Evolutionary conservation across 2,888 invertebrate genomes (phyloP).

Genomic region (Drosophila ochracea): DNA sequence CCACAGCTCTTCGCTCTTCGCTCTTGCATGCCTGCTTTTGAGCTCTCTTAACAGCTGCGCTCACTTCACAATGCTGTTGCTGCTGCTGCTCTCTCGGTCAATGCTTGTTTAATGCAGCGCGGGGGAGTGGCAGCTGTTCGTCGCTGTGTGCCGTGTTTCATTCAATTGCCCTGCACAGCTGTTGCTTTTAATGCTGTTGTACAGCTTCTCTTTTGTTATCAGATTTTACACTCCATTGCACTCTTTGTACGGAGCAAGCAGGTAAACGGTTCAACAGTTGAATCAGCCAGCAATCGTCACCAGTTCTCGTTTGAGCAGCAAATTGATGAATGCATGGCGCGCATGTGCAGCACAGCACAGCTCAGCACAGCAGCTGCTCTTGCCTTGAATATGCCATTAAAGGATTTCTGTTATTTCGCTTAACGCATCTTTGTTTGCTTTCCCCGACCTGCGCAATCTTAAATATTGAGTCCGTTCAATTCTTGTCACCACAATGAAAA

Average conservation of each 20-base stretch:
- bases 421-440: conserved; percentile 48
- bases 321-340: conserved; percentile 29
- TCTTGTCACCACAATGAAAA: conserved; percentile 1
- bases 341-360: conserved; percentile 56
- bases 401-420: conserved; percentile 27
- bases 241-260: conserved; percentile 47
- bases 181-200: conserved; percentile 33
- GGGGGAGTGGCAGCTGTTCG: conserved; percentile 35
- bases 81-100: conserved; percentile 3
- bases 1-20: conserved; percentile 17
- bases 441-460: conserved; percentile 57
- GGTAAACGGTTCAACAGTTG: conserved; percentile 62
- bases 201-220: conserved; percentile 65
- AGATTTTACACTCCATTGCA: conserved; percentile 60
- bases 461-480: conserved; percentile 7
- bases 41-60: conserved; percentile 2
- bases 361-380: conserved; percentile 57
- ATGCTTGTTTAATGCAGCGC: conserved; percentile 10
- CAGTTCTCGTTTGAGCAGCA: neutral
- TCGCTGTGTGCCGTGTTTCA: conserved; percentile 33
- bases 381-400: conserved; percentile 31
- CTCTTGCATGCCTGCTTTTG: conserved; percentile 7
- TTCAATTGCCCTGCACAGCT: conserved; percentile 49
- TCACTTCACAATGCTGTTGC: conserved; percentile 11
- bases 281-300: conserved; percentile 11